phyloP scores from a whole-genome alignment of 2,113 vertebrate species.

The Rhinolophus ferrumequinum region DNA sequence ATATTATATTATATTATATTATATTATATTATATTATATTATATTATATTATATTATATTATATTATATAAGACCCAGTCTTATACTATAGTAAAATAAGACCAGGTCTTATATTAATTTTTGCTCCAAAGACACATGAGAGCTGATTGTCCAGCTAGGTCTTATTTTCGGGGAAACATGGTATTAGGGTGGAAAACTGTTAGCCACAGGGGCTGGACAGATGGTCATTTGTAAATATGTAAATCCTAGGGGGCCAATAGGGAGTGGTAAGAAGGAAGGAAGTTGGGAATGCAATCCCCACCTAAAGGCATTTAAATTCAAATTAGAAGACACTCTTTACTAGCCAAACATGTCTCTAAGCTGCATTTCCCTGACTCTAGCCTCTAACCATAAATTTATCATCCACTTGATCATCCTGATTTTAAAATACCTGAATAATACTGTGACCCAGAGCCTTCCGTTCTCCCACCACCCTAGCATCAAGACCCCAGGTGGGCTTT shows the following conservation, averaged over 20 bases:
- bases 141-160: no score
- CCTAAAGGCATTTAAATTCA: constrained; percentile 22
- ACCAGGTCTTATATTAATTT: no score
- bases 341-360: background rate
- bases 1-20: no score
- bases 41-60: no score
- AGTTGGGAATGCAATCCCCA: background rate
- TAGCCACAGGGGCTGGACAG: background rate
- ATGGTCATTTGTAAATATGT: background rate
- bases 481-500: background rate
- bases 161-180: no score
- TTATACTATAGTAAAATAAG: no score
- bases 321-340: background rate
- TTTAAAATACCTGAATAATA: background rate
- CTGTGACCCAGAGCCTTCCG: background rate
- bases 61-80: no score
- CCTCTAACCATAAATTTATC: background rate
- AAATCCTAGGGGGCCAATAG: background rate
- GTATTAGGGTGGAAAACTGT: background rate
- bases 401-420: background rate
- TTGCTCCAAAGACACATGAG: no score
- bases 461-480: background rate
- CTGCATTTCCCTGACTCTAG: background rate
- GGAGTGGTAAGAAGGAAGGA: background rate
- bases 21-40: no score